Evolutionary conservation across 2,113 vertebrate genomes (phyloP).

Genomic region (Dermatemys mawii): DNA sequence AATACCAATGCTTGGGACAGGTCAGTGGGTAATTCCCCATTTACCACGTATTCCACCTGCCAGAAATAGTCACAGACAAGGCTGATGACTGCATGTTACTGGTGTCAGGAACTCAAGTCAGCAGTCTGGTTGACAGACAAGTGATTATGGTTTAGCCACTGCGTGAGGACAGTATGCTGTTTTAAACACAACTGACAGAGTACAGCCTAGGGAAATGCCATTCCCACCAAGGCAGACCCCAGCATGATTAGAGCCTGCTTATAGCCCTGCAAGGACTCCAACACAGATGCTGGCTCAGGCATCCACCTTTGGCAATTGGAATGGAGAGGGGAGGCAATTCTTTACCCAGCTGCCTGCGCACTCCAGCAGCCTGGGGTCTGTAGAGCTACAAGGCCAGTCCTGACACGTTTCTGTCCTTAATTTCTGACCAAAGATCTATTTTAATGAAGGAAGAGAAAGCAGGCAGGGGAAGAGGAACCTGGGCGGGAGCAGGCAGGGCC

Average conservation of each 20-base stretch:
- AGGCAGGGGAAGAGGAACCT: neutral
- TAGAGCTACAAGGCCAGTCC: neutral
- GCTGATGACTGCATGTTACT: neutral
- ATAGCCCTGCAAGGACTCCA: neutral
- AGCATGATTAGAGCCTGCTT: neutral
- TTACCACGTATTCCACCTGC: slow-evolving; percentile 84
- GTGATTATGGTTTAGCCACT: rapidly evolving
- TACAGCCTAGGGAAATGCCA: neutral
- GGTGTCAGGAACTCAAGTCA: neutral
- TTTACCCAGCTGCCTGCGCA: neutral
- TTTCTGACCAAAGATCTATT: neutral
- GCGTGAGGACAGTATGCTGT: neutral
- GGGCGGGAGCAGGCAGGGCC: neutral
- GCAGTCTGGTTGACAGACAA: neutral
- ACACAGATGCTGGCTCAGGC: neutral
- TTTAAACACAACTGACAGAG: rapidly evolving
- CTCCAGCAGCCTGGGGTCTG: neutral
- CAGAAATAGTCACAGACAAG: slow-evolving; percentile 29
- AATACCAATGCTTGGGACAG: slow-evolving; percentile 85
- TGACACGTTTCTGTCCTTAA: neutral
- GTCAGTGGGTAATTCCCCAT: slow-evolving; percentile 78
- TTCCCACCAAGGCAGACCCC: neutral
- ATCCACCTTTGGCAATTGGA: neutral
- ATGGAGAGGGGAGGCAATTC: neutral
- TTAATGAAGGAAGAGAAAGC: neutral